These are phyloP conservation scores for Dasyurus viverrinus DNA, from an alignment of 2,113 vertebrate species.

Conservation along the genomic window DNA sequence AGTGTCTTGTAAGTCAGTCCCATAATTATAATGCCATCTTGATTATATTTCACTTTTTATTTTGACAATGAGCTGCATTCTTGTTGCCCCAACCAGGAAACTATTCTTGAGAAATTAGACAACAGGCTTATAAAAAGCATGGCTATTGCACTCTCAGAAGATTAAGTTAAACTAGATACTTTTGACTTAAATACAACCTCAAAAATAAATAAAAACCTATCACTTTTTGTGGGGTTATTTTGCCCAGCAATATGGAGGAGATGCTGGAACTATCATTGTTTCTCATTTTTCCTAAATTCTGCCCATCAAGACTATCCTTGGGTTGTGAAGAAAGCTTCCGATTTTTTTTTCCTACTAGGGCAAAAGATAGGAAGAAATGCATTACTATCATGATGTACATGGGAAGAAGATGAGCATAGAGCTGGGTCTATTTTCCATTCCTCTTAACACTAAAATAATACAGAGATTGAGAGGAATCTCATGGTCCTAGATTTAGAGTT, in stretches of 20 bases:
- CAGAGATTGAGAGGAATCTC: background rate
- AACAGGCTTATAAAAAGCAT: slow-evolving; percentile 72
- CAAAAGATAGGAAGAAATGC: background rate
- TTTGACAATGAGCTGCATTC: slow-evolving; percentile 35
- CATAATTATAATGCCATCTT: background rate
- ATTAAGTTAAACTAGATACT: slow-evolving; percentile 62
- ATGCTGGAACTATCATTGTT: background rate
- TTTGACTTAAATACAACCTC: slow-evolving; percentile 22
- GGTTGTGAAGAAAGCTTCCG: slow-evolving; percentile 1
- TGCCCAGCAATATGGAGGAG: slow-evolving; percentile 16
- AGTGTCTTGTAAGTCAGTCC: slow-evolving; percentile 19
- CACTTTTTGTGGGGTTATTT: slow-evolving; percentile 21
- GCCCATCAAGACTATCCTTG: background rate
- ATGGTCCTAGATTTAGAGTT: background rate
- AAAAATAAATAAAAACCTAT: slow-evolving; percentile 49
- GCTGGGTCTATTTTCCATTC: background rate
- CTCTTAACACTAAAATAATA: background rate
- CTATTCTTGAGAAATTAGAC: slow-evolving; percentile 69
- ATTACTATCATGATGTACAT: background rate
- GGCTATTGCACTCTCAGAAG: slow-evolving; percentile 71
- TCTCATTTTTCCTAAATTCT: slow-evolving; percentile 11
- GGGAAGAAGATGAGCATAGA: background rate
- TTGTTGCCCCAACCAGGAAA: slow-evolving; percentile 64
- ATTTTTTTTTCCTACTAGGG: background rate
- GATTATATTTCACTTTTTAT: slow-evolving; percentile 63